Base-by-base conservation (phyloP, 2,797 vertebrate genomes). In the Pelobates cultripes region DNA sequence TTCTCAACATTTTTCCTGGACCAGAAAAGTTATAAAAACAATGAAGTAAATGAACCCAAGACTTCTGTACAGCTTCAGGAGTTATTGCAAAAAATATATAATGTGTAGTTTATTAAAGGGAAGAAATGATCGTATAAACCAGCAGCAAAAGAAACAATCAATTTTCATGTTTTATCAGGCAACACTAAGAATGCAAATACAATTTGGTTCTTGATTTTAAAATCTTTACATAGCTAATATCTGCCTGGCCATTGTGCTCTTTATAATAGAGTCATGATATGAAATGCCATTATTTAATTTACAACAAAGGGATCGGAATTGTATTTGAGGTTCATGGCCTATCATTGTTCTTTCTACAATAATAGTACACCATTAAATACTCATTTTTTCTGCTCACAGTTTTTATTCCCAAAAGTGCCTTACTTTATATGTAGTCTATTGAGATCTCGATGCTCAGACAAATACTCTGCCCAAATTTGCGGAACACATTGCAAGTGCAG, bases 161-260 rank as follows among this genome's bases (percentile, higher is more conserved):
- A n/a, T n/a, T n/a, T n/a, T n/a, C n/a, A n/a, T n/a, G 91, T 28
- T 92, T 92, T 90, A 91, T 90, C 93, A 89, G 90, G 93, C 93
- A 92, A 93, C 82, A 93, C 89, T 91, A 90, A 88, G 89, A 89
- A 91, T 92, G 91, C 90, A 92, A 89, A 90, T 91, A 89, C 89
- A 92, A 92, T 90, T 28, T 91, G 89, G 87, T 87, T 89, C 92
- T 94, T 90, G 89, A 92, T 92, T 93, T 88, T 86, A 86, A 89
- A 88, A 87, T 85, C 87, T 89, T 88, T 89, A 87, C 88, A 89
- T 72, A 88, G 86, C 86, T 78, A 85, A 89, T 90, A 86, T 90
- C 90, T 90, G 87, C 88, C 91, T 88, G 90, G 91, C 88, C 90
- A 90, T 93, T 91, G 90, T 88, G 91, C 85, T 91, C 87, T 86